Evolutionary conservation across 2,797 vertebrate species (phyloP), one percentile per base, ranked within the genome.

Genomic region (Pagetopsis macropterus): DNA sequence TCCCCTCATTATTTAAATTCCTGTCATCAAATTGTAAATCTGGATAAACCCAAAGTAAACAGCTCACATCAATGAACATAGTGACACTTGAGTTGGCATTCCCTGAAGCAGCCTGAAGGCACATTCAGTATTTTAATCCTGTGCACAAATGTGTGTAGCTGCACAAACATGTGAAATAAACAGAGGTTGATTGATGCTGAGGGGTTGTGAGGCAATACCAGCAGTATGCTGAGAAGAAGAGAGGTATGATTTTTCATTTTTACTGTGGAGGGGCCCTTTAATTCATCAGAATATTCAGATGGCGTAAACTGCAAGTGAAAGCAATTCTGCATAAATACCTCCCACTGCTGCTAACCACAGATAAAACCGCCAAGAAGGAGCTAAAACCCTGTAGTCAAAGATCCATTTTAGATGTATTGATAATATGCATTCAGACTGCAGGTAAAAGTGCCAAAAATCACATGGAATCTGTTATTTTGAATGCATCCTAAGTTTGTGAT

Each of bases 21-120:
- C 62, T 86, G 76, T 79, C 50, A 71, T 85, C 84, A 76, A 79
- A 79, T 78, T 86, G 83, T 69, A 80, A 86, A 91, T 84, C 50
- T 78, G 83, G 77, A 92, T 90, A 88, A 89, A 84, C 71, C 63
- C 69, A 77, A 84, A 88, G 71, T 87, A 84, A 85, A 78, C 71
- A 45, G 79, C 23, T 23, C 23, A 23, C 61, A 73, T 84, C 85
- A 84, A 87, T 89, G 84, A 83, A 86, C 69, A 78, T 78, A 51
- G 58, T 62, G 60, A 71, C 60, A 72, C 78, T 48, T 45, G 52
- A 75, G 54, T n/a, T 68, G 72, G 40, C 67, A 6, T 63, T 72
- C 33, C 12, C 76, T 57, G 21, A 7, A 56, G 66, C 67, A 23
- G 78, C 81, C 57, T 2, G 19, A 59, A 23, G 57, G 69, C 45